Evolutionary conservation across 2,797 vertebrate species (phyloP).

Genomic region (Enoplosus armatus): DNA sequence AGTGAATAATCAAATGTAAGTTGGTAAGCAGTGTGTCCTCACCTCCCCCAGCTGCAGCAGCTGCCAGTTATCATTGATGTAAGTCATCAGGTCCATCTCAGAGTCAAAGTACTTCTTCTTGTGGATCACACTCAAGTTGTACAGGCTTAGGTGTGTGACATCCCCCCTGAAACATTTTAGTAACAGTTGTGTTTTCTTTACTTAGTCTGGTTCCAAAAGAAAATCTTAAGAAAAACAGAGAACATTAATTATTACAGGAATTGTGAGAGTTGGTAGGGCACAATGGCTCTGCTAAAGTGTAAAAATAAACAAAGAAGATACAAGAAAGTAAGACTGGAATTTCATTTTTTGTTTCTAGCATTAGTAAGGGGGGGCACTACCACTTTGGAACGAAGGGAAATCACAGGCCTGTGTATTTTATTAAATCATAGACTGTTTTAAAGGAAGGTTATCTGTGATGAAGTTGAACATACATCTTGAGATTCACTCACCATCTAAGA

Average conservation of each 20-base stretch:
- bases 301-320: background rate
- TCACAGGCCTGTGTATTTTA: background rate
- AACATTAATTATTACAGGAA: too few species aligned
- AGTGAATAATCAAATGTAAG: background rate
- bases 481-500: slow-evolving; percentile 91
- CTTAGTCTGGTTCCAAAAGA: background rate
- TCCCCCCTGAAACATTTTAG: slow-evolving; percentile 89
- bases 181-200: background rate
- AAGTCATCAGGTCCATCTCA: slow-evolving; percentile 95
- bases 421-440: background rate
- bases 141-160: slow-evolving; percentile 96
- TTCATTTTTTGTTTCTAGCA: background rate
- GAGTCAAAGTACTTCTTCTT: slow-evolving; percentile 99
- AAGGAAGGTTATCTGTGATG: background rate
- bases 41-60: slow-evolving; percentile 96
- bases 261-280: background rate
- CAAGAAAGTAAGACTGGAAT: background rate
- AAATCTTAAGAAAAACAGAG: too few species aligned
- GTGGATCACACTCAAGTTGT: slow-evolving; percentile 98
- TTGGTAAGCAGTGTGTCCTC: slow-evolving; percentile 9
- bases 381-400: background rate
- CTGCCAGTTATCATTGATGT: slow-evolving; percentile 98
- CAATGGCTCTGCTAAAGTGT: background rate
- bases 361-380: background rate
- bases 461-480: background rate